Evolutionary conservation across 2,113 vertebrate species (phyloP), one percentile per base, ranked within the genome.

Genomic region (Toxostoma redivivum): DNA sequence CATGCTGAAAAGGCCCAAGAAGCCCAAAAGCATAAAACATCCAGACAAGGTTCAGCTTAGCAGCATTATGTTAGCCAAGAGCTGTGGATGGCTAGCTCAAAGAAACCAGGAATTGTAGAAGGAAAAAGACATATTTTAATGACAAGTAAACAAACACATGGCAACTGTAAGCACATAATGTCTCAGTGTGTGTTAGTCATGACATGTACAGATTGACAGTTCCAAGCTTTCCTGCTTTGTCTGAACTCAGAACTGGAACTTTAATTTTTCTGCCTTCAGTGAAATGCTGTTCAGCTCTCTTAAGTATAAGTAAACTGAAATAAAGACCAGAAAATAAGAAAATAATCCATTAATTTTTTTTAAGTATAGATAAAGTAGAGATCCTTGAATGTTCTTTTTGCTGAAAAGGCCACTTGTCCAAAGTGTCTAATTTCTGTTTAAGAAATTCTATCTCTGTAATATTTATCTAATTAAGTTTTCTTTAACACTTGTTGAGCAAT

Each of bases 81-180:
- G 35, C 27, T 91, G 13, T 40, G 25, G 24, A 38, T 51, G 51
- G 45, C 60, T 30, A n/a, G 24, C 50, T 86, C 42, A 18, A 50
- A 58, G 57, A 72, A 80, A 58, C 16, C 35, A 30, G 28, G 38
- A 83, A 60, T 57, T 22, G 23, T 7, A 30, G 35, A 47, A 60
- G 56, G 12, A 51, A 58, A 20, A 73, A 22, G 10, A 9, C 2
- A 2, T 22, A 33, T 77, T 45, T 20, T 25, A 47, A 24, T 61
- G 16, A 42, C 1, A 1, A 28, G 54, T 58, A 37, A 84, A 56
- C 33, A 64, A 62, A 30, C 0, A 27, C 0, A 0, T 73, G 38
- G 12, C 40, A 42, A 27, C 44, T 50, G 40, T 48, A 84, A 70
- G 65, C 28, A 70, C 61, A 35, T 92, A 62, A 11, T 56, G 33